Base-by-base conservation (phyloP, 2,113 vertebrate genomes). In the Nannospalax galili region DNA sequence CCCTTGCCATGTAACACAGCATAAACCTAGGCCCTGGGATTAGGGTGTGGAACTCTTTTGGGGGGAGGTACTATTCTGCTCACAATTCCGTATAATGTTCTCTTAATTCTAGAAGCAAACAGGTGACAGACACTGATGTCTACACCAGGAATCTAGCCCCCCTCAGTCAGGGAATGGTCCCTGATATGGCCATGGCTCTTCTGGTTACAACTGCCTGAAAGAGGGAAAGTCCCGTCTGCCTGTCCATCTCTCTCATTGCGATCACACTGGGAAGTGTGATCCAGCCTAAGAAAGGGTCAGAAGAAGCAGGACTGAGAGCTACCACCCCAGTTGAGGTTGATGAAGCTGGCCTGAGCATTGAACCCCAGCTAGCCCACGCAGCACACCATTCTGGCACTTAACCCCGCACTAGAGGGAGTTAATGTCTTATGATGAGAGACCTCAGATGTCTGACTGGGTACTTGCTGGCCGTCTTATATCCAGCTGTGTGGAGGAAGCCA, bases 391-490 rank as follows among this genome's bases (percentile, higher is more conserved):
- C 16, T 45, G 8, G 40, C 30, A 15, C 58, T n/a, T 15, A n/a
- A 28, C 58, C 7, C 7, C 0, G 24, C n/a, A 30, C 9, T 37
- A 56, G n/a, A n/a, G n/a, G n/a, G n/a, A n/a, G n/a, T n/a, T n/a
- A n/a, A n/a, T n/a, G n/a, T n/a, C n/a, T n/a, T n/a, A 45, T 37
- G 65, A 45, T 32, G 37, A 56, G 62, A 52, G 52, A 17, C 35
- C 12, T 5, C 30, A 58, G 70, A 30, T 12, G 10, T 5, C 24
- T 17, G 17, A 0, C 2, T 0, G 5, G 42, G 3, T 14, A 8
- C 52, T 62, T 8, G 28, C 69, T 56, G 32, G 45, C 17, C 62
- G 4, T n/a, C 24, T 24, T 10, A 0, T 56, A 26, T 88, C 78
- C 22, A 56, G 40, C 16, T 19, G 4, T 3, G 0, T 5, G 69